Base-by-base conservation (phyloP, 2,113 vertebrate species). In the Poecile atricapillus region DNA sequence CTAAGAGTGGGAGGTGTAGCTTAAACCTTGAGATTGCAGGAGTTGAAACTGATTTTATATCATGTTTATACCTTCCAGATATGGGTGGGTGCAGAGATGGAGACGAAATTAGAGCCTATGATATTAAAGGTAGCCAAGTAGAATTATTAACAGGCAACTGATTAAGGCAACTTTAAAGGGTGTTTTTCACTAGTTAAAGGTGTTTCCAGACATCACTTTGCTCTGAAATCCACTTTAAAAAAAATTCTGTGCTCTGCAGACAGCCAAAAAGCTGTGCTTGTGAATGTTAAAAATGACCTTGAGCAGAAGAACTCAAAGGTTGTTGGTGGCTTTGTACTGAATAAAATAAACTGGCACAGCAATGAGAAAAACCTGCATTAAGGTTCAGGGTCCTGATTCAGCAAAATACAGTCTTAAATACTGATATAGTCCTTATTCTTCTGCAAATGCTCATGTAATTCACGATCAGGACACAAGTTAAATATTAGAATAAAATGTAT, bases 201-300 rank as follows among this genome's bases (percentile, higher is more conserved):
- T 76, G 87, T 93, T 96, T 93, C 81, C 53, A 95, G 85, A 81
- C 64, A 92, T 92, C 35, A 35, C 71, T 86, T 92, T 83, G 39
- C 76, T 94, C 91, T 93, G 86, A 91, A 92, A 91, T 73, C 69
- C 74, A 93, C 65, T 92, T 83, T 0, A 35, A 89, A 94, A 92
- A 67, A 90, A 89, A 39, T 6, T n/a, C 69, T 89, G 16, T 90
- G 30, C 64, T 94, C 78, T 96, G 92, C 79, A 91, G 90, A 94
- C 79, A 94, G 94, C 88, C 94, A 94, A 81, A 93, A 96, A 94
- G 76, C 93, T 95, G 56, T 93, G 94, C 80, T 87, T 93, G 56
- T 93, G 95, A 93, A 95, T 96, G 88, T 88, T 96, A 93, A 96
- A 92, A 94, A 89, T 97, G 88, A 95, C 96, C 95, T 92, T 95